Conservation (phyloP, 2,797 vertebrate genomes). For the Malurus splendens region DNA sequence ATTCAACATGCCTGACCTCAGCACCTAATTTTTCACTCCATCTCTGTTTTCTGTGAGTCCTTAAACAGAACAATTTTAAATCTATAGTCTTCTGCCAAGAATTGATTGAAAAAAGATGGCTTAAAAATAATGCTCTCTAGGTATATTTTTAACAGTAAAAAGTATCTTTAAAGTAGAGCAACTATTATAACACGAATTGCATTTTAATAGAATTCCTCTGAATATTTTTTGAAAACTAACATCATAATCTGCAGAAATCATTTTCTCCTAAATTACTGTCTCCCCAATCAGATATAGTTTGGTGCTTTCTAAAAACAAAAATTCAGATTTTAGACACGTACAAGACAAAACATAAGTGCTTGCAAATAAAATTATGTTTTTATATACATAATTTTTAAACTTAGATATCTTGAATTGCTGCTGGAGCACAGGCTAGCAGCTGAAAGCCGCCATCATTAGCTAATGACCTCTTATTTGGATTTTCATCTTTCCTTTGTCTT, state of each 20-base stretch:
- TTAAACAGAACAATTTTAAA: constrained; percentile 56
- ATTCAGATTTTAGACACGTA: neutral
- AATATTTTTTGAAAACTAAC: constrained; percentile 7
- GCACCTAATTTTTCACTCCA: constrained; percentile 72
- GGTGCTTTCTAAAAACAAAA: neutral
- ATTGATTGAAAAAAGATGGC: constrained; percentile 61
- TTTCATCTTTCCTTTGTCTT: neutral
- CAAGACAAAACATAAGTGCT: neutral
- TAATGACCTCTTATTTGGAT: neutral
- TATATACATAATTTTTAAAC: neutral
- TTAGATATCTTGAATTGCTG: neutral
- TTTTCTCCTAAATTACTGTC: neutral
- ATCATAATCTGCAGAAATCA: neutral
- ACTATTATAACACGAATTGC: neutral
- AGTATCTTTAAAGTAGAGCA: neutral
- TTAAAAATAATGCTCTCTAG: constrained; percentile 38
- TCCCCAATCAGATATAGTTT: neutral
- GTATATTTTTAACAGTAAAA: constrained; percentile 34
- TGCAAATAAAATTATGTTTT: neutral
- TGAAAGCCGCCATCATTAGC: neutral
- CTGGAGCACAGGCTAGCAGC: accelerated
- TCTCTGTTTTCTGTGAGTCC: constrained; percentile 45
- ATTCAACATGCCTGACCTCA: constrained; percentile 62
- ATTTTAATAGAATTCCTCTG: neutral
- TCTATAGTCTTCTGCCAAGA: constrained; percentile 55